Percentiles rank a stretch among this genome's conserved stretches.
Conservation (phyloP, 1,140 invertebrate genomes). For the Papilio polyxenes region DNA sequence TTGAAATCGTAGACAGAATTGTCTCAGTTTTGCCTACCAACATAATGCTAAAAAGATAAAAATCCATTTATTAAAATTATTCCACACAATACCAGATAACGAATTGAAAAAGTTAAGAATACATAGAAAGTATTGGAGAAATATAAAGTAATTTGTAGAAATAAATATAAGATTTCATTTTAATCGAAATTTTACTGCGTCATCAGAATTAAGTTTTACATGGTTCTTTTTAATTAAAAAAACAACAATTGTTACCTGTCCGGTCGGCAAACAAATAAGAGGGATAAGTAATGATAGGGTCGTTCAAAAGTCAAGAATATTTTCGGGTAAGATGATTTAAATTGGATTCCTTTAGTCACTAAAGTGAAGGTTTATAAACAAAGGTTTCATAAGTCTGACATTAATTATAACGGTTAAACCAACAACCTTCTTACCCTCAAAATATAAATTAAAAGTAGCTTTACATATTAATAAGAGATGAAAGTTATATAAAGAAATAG, state of each 20-base stretch:
- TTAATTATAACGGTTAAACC: background rate
- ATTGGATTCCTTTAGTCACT: background rate
- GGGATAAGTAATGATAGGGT: background rate
- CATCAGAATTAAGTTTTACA: background rate
- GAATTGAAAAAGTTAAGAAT: too few species aligned
- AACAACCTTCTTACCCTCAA: background rate
- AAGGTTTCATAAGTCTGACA: background rate
- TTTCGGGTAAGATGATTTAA: background rate
- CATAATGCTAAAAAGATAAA: too few species aligned
- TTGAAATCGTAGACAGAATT: too few species aligned
- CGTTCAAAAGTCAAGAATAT: background rate
- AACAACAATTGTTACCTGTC: background rate
- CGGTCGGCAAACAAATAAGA: background rate
- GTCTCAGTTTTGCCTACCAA: too few species aligned
- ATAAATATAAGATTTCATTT: too few species aligned
- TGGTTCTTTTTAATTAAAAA: background rate
- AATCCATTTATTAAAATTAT: too few species aligned
- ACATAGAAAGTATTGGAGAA: too few species aligned
- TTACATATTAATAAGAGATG: too few species aligned
- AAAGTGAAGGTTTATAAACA: background rate
- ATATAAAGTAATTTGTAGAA: too few species aligned
- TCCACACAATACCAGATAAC: too few species aligned
- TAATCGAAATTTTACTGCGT: background rate
- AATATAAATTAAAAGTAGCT: background rate
- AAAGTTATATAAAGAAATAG: too few species aligned